Base-by-base conservation (phyloP, 2,113 vertebrate genomes). In the Tinamus guttatus region DNA sequence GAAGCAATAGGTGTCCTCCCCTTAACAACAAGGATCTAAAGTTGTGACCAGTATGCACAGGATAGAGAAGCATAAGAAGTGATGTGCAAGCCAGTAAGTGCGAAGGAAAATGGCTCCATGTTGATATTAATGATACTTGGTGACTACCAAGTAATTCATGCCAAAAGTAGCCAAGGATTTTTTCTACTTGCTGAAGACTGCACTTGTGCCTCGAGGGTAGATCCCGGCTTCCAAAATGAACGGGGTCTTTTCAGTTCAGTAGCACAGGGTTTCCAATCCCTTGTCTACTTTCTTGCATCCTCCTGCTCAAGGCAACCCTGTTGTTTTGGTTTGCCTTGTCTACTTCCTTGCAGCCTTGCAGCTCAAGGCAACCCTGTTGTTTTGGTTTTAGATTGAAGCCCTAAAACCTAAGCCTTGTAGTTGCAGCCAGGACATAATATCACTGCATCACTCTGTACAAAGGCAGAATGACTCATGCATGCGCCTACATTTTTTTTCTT, bases 401-500 rank as follows among this genome's bases (percentile, higher is more conserved):
- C 71, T 64, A 49, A 90, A 80, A 68, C 10, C 60, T 32, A 27
- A 58, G 21, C 34, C 49, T 49, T 0, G 0, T 21, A 45, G 34
- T 24, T 32, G 25, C 22, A 86, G 51, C 28, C 88, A 67, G 71
- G 0, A 69, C 52, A 65, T 56, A 54, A 47, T 70, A 84, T 5
- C 87, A 14, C 52, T 4, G 56, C 49, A 30, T 13, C 25, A 1
- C 40, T 79, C 80, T 64, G 71, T 82, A 89, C 83, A 94, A 89
- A 94, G 59, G 75, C 85, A 88, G 75, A 94, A 81, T 91, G 94
- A 96, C 62, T 96, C 91, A 96, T 25, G 80, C 65, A 9, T 1
- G 3, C 0, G 24, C 58, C 64, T 84, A 6, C 38, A 87, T 25
- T 67, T 41, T 47, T 21, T 24, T 62, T 88, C 93, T 88, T 90